phyloP scores from a whole-genome alignment of 2,888 invertebrate species.

The Scaptomyza flava region DNA sequence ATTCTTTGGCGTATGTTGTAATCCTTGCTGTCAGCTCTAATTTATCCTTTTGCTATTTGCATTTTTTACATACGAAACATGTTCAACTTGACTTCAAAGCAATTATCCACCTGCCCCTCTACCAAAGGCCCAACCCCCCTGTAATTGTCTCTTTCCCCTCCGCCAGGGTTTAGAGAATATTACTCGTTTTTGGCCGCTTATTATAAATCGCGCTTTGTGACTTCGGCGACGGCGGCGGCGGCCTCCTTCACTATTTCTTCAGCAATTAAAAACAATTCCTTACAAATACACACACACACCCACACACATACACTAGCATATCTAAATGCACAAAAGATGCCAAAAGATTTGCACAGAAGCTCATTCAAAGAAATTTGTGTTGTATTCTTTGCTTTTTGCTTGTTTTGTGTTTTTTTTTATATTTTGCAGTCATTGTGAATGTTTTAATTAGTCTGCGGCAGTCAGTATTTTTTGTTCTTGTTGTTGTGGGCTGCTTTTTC shows the following conservation, averaged over 20 bases:
- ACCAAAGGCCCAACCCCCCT: background rate
- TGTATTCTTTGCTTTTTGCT: slow-evolving; percentile 11
- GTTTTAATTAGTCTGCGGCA: slow-evolving; percentile 75
- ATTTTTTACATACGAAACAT: background rate
- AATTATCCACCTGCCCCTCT: slow-evolving; percentile 7
- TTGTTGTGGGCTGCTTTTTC: slow-evolving; percentile 10
- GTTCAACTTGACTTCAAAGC: slow-evolving; percentile 43
- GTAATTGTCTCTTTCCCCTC: background rate
- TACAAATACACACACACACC: slow-evolving; percentile 26
- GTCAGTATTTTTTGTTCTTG: background rate
- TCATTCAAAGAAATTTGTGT: slow-evolving; percentile 24
- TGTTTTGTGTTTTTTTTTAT: slow-evolving; percentile 42
- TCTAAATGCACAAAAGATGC: slow-evolving; percentile 39
- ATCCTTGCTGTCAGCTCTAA: slow-evolving; percentile 1
- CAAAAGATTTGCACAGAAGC: slow-evolving; percentile 36
- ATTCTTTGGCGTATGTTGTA: slow-evolving; percentile 10
- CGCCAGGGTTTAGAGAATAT: background rate
- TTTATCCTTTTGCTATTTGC: slow-evolving; percentile 11
- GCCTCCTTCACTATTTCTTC: slow-evolving; percentile 43
- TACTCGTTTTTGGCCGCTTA: slow-evolving; percentile 48
- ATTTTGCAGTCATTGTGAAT: slow-evolving; percentile 68
- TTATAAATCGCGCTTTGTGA: slow-evolving; percentile 71
- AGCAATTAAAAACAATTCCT: slow-evolving; percentile 58
- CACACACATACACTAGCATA: slow-evolving; percentile 2
- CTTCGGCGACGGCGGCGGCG: slow-evolving; percentile 5